Conservation (phyloP, 2,797 vertebrate genomes). For the Graptemys geographica region DNA sequence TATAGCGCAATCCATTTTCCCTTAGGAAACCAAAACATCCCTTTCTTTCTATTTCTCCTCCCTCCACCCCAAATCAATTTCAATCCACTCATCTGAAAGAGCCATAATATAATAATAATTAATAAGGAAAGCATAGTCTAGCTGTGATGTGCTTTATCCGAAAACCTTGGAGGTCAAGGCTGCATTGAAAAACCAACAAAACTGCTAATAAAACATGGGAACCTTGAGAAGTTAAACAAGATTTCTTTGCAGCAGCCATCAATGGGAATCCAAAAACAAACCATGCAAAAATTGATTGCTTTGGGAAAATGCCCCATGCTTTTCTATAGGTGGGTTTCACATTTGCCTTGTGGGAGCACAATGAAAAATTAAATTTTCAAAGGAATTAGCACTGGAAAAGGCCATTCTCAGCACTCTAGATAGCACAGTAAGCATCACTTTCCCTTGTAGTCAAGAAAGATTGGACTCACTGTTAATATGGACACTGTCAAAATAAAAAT, state of each 20-base stretch:
- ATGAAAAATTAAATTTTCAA: conserved; percentile 31
- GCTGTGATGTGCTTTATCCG: conserved; percentile 32
- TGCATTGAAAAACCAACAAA: conserved; percentile 54
- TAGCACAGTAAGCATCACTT: conserved; percentile 2
- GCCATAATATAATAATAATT: conserved; percentile 44
- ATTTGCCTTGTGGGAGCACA: neutral
- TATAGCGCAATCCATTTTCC: conserved; percentile 56
- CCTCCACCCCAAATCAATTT: conserved; percentile 56
- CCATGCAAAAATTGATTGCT: neutral
- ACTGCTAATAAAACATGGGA: conserved; percentile 11
- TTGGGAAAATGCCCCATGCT: conserved; percentile 18
- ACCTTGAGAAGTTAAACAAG: conserved; percentile 39
- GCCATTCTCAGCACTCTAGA: neutral
- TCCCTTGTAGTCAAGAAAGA: conserved; percentile 33
- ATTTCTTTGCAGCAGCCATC: conserved; percentile 32
- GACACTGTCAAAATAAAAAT: conserved; percentile 30
- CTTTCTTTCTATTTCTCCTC: conserved; percentile 55
- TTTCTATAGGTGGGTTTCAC: conserved; percentile 10
- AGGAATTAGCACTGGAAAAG: conserved; percentile 24
- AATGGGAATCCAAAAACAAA: conserved; percentile 8
- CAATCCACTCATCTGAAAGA: conserved; percentile 55
- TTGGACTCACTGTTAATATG: conserved; percentile 41
- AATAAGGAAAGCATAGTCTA: conserved; percentile 53
- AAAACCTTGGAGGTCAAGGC: conserved; percentile 61
- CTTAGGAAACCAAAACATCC: conserved; percentile 64